Base-by-base conservation (phyloP, 2,797 vertebrate species). In the Rhyacichthys aspro region DNA sequence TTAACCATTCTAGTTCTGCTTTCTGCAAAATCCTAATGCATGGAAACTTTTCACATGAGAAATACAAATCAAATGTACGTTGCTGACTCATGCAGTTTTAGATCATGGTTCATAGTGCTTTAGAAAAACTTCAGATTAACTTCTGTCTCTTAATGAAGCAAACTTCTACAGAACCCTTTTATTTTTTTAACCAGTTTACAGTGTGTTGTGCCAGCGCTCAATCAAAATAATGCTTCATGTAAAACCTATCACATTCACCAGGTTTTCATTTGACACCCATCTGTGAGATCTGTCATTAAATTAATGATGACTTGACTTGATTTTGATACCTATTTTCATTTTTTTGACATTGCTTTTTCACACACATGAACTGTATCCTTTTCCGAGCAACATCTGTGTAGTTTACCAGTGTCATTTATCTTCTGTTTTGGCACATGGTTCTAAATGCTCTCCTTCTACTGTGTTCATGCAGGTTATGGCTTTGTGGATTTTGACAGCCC, bases 401-500 rank as follows among this genome's bases (percentile, higher is more conserved):
- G 23, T 43, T 43, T 17, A 44, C 28, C 41, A 43, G 33, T 43
- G 28, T 16, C n/a, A 34, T 44, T 36, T 28, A 19, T 42, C 39
- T 42, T 55, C 1, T 43, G 9, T 33, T 56, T 16, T 14, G 38
- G 1, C 14, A 39, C 15, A 14, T 39, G 9, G 12, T 11, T 10
- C 9, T 48, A 23, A 38, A 16, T 5, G 3, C 19, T n/a, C 28
- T 57, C 14, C 11, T 3, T 18, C 11, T 10, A 12, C 15, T 61
- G 8, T 70, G 11, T 72, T 45, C 50, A 9, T 79, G 57, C 90
- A 98, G 96, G 97, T 76, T 98, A 98, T 36, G 97, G 96, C 76
- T 98, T 98, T 90, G 97, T 98, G 90, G 96, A 98, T 92, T 98
- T 98, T 78, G 96, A 98, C 93, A 98, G 95, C 88, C 97, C 97